Evolutionary conservation across 1,140 invertebrate genomes (phyloP).

Genomic region (Stegodyphus mimosarum): DNA sequence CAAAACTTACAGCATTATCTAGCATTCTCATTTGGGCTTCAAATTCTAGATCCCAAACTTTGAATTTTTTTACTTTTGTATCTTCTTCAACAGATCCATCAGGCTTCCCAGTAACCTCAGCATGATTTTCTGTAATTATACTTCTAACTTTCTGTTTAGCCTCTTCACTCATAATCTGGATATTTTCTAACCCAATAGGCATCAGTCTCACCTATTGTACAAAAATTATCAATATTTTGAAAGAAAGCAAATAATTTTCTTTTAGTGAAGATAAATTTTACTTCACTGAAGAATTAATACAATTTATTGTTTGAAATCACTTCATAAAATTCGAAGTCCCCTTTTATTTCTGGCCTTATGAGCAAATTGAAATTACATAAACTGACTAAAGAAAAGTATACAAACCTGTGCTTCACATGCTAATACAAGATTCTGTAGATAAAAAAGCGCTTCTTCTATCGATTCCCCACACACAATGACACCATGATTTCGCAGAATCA

Average conservation of each 20-base stretch:
- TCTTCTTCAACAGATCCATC: slow-evolving; percentile 28
- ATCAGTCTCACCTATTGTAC: slow-evolving; percentile 69
- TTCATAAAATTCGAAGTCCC: too few relatives aligned
- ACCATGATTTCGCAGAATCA: slow-evolving; percentile 81
- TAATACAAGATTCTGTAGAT: slow-evolving; percentile 83
- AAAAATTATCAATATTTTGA: neutral
- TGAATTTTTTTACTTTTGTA: slow-evolving; percentile 73
- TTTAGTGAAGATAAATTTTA: too few relatives aligned
- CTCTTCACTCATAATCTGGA: slow-evolving; percentile 75
- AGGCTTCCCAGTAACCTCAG: slow-evolving; percentile 15
- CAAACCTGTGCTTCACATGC: slow-evolving; percentile 78
- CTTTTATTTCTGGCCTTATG: too few relatives aligned
- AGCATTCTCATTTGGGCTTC: slow-evolving; percentile 97
- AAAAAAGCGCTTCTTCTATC: slow-evolving; percentile 95
- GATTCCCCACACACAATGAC: slow-evolving; percentile 94
- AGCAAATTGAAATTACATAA: neutral
- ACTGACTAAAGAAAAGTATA: neutral
- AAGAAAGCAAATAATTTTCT: neutral
- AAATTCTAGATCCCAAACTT: slow-evolving; percentile 95
- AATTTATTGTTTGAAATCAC: too few relatives aligned
- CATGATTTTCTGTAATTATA: slow-evolving; percentile 65
- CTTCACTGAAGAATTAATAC: too few relatives aligned
- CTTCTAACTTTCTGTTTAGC: slow-evolving; percentile 64
- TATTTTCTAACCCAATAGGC: slow-evolving; percentile 85
- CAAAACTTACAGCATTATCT: slow-evolving; percentile 76